Percentiles rank a stretch among this genome's conserved stretches.
These are phyloP conservation scores for Ctenochaetus hawaiiensis DNA, from an alignment of 2,797 vertebrate species.

Conservation along the genomic window DNA sequence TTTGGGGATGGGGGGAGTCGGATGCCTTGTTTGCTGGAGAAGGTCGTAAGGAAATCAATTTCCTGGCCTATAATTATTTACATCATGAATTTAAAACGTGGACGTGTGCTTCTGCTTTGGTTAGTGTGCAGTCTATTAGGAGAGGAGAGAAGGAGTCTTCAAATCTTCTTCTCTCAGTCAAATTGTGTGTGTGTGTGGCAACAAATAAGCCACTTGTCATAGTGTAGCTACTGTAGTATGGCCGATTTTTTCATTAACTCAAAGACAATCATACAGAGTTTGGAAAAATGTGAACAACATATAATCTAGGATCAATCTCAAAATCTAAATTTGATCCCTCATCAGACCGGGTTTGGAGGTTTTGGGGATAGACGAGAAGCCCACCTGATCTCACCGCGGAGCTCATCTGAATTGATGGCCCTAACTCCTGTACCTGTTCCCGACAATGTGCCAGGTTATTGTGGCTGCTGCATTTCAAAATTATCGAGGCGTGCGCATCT, in stretches of 20 bases:
- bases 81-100: slow-evolving; percentile 75
- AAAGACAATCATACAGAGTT: neutral
- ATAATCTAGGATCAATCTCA: no score
- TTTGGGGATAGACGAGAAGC: slow-evolving; percentile 11
- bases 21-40: slow-evolving; percentile 66
- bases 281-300: neutral
- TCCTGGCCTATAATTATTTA: slow-evolving; percentile 81
- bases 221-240: slow-evolving; percentile 4
- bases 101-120: slow-evolving; percentile 57
- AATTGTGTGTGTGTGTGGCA: slow-evolving; percentile 44
- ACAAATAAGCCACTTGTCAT: slow-evolving; percentile 58
- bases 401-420: slow-evolving; percentile 20
- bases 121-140: slow-evolving; percentile 59
- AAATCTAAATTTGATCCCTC: slow-evolving; percentile 1
- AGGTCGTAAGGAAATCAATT: slow-evolving; percentile 80
- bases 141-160: slow-evolving; percentile 45
- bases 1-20: slow-evolving; percentile 49
- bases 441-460: slow-evolving; percentile 38
- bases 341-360: neutral
- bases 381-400: slow-evolving; percentile 29
- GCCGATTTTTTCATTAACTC: slow-evolving; percentile 15
- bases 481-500: slow-evolving; percentile 58
- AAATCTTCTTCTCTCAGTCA: slow-evolving; percentile 32
- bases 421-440: neutral
- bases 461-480: slow-evolving; percentile 45